These are phyloP conservation scores for Aphelinus atriplicis DNA, from an alignment of 1,140 invertebrate genomes.

Conservation along the genomic window DNA sequence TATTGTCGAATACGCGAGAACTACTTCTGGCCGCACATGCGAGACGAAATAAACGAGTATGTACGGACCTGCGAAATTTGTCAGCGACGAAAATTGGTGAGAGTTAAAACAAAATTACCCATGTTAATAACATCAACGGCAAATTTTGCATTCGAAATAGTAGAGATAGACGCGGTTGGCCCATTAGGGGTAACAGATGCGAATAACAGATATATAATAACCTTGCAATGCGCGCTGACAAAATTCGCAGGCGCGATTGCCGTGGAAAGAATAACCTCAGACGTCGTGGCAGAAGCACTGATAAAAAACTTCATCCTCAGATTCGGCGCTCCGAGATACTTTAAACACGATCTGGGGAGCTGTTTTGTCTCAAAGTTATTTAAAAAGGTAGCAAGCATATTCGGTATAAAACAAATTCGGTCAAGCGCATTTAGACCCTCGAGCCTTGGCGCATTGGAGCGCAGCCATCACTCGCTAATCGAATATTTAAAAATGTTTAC, in stretches of 20 bases:
- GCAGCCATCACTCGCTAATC: slow-evolving; percentile 2
- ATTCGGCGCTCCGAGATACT: neutral
- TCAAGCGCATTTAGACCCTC: neutral
- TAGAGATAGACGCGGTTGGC: slow-evolving; percentile 16
- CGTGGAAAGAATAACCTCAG: neutral
- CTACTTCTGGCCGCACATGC: neutral
- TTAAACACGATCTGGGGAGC: neutral
- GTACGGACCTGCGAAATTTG: neutral
- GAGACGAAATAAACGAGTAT: neutral
- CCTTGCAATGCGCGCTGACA: neutral
- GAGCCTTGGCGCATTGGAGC: neutral
- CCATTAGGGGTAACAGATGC: neutral
- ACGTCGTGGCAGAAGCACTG: slow-evolving; percentile 5
- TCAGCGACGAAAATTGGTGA: neutral
- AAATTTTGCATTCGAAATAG: slow-evolving; percentile 1
- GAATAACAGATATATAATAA: slow-evolving; percentile 5
- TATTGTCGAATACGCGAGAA: neutral
- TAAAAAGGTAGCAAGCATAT: neutral
- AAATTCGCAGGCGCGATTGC: slow-evolving; percentile 11
- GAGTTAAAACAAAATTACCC: neutral
- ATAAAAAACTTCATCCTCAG: slow-evolving; percentile 1
- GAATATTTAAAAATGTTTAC: slow-evolving; percentile 12
- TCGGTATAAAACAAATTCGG: neutral
- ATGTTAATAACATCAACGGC: neutral
- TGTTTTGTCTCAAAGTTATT: neutral